Conservation (phyloP, 30 jellyfish, hydroid and myxozoan genomes). For the Mastigias papua region DNA sequence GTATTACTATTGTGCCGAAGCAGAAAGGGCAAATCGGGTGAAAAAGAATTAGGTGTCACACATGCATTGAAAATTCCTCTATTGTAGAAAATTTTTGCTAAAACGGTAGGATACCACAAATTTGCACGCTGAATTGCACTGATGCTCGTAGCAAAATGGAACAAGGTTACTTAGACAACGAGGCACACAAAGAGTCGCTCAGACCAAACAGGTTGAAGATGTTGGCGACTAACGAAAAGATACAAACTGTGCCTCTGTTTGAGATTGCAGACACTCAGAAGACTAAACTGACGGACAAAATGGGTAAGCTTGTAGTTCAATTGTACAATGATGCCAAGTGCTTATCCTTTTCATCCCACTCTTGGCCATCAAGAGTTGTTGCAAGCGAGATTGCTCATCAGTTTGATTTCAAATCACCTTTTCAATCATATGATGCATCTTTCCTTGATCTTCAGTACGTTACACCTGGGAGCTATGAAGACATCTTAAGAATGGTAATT, state of each 20-base stretch:
- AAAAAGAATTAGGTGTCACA: neutral
- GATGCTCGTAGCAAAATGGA: constrained; percentile 27
- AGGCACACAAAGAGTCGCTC: constrained; percentile 36
- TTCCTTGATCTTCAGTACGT: too few species aligned
- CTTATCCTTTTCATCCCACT: neutral
- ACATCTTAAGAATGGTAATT: constrained; percentile 37
- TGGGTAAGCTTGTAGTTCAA: constrained; percentile 21
- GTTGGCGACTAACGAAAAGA: constrained; percentile 2
- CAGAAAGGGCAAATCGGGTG: too few species aligned
- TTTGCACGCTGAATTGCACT: constrained; percentile 31
- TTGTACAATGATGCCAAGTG: too few species aligned
- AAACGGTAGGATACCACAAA: constrained; percentile 30
- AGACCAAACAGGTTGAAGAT: constrained; percentile 8
- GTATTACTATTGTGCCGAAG: too few species aligned
- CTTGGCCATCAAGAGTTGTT: constrained; percentile 44
- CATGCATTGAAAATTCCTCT: neutral
- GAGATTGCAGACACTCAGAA: constrained; percentile 9
- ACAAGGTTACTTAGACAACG: constrained; percentile 1
- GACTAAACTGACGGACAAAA: constrained; percentile 2
- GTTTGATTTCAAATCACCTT: too few species aligned
- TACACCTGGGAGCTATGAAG: constrained; percentile 35
- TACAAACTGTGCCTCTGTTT: constrained; percentile 35
- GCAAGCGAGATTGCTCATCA: constrained; percentile 31
- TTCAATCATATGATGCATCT: too few species aligned
- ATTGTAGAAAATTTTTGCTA: constrained; percentile 12